Evolutionary conservation across 2,888 invertebrate genomes (phyloP).

Genomic region (Lamellibrachia satsuma): DNA sequence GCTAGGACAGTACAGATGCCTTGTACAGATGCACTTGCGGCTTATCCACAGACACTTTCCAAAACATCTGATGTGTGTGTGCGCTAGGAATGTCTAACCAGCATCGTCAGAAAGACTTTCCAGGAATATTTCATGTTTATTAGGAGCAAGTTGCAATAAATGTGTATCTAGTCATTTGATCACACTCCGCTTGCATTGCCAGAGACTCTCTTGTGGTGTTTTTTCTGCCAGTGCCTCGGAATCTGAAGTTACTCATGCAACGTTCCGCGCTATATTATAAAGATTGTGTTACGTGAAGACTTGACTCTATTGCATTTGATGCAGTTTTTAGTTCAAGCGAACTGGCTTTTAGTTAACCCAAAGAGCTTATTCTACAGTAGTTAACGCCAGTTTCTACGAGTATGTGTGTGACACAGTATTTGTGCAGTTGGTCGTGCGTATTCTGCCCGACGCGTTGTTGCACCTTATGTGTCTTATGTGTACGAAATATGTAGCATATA

Average conservation of each 20-base stretch:
- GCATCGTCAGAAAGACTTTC: not conserved
- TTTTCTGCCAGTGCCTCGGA: not conserved
- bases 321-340: not conserved
- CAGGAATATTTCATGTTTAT: not conserved
- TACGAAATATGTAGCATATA: not conserved
- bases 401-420: not conserved
- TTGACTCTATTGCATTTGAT: not conserved
- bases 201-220: not conserved
- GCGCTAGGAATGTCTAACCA: not conserved
- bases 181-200: not conserved
- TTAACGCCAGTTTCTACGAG: not conserved
- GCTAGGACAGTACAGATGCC: not conserved
- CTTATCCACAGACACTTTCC: not conserved
- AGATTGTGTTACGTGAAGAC: not conserved
- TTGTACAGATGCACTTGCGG: not conserved
- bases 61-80: not conserved
- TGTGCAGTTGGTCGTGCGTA: not conserved
- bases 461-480: constrained; percentile 1
- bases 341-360: constrained; percentile 13
- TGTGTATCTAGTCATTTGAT: constrained; percentile 4
- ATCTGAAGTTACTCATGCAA: not conserved
- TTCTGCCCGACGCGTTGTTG: not conserved
- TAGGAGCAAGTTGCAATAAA: not conserved
- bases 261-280: not conserved
- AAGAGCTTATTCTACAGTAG: not conserved